Conservation (phyloP, 2,888 invertebrate genomes). For the Eugnorisma glareosa region DNA sequence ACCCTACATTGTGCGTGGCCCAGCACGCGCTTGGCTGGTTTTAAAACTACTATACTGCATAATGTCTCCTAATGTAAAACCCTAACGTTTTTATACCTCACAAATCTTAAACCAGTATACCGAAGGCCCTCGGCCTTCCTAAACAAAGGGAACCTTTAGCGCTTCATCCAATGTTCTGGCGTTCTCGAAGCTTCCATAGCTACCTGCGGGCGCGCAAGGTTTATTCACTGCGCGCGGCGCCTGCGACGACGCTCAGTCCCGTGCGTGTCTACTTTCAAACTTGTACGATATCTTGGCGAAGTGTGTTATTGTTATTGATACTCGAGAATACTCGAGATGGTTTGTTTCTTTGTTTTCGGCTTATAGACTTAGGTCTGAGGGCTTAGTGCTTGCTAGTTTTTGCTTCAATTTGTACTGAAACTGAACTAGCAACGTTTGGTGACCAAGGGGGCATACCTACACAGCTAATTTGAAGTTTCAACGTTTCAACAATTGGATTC, state of each 20-base stretch:
- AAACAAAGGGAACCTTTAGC: slow-evolving; percentile 40
- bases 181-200: slow-evolving; percentile 63
- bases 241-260: slow-evolving; percentile 12
- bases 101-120: slow-evolving; percentile 8
- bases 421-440: not conserved
- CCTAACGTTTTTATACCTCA: not conserved
- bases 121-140: slow-evolving; percentile 1
- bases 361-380: not conserved
- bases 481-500: slow-evolving; percentile 2
- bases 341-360: slow-evolving; percentile 6
- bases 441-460: not conserved
- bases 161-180: slow-evolving; percentile 26
- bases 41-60: not conserved
- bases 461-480: not conserved
- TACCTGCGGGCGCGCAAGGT: slow-evolving; percentile 53
- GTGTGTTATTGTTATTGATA: slow-evolving; percentile 23
- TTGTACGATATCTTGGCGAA: slow-evolving; percentile 24
- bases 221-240: slow-evolving; percentile 45
- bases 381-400: not conserved
- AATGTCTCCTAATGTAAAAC: not conserved
- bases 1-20: too few relatives aligned
- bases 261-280: slow-evolving; percentile 38
- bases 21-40: too few relatives aligned
- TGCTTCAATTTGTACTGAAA: not conserved
- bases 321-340: not conserved